Conservation (phyloP, 2,888 invertebrate species). For the Temnothorax unifasciatus region DNA sequence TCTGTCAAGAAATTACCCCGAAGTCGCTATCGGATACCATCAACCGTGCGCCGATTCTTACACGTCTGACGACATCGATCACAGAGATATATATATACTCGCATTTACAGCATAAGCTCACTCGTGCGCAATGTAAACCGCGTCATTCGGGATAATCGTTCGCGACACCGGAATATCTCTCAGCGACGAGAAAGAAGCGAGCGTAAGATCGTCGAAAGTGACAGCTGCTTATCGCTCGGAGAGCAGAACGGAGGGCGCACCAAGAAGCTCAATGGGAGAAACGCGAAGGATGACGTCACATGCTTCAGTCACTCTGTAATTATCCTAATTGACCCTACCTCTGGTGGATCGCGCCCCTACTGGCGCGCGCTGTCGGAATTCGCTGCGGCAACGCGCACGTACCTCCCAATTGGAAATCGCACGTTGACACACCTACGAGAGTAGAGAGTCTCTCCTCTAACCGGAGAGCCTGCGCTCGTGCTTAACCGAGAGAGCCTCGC, state of each 20-base stretch:
- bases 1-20: conserved; percentile 1
- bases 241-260: not conserved
- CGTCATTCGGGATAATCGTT: not conserved
- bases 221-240: not conserved
- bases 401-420: conserved; percentile 47
- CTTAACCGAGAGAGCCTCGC: not conserved
- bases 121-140: not conserved
- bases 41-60: not conserved
- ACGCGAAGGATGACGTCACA: not conserved
- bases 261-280: not conserved
- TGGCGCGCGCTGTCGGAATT: conserved; percentile 12
- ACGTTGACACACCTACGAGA: conserved; percentile 38
- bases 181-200: not conserved
- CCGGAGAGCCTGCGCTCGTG: conserved; percentile 1
- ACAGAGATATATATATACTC: not conserved
- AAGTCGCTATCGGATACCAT: not conserved
- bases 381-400: conserved; percentile 58
- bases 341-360: not conserved
- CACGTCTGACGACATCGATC: not conserved
- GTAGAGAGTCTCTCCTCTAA: not conserved
- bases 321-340: conserved; percentile 22
- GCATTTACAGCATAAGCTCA: not conserved
- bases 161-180: not conserved
- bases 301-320: not conserved
- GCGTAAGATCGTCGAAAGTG: not conserved